These are phyloP conservation scores for Piezodorus guildinii DNA, from an alignment of 1,140 invertebrate species.

Conservation along the genomic window DNA sequence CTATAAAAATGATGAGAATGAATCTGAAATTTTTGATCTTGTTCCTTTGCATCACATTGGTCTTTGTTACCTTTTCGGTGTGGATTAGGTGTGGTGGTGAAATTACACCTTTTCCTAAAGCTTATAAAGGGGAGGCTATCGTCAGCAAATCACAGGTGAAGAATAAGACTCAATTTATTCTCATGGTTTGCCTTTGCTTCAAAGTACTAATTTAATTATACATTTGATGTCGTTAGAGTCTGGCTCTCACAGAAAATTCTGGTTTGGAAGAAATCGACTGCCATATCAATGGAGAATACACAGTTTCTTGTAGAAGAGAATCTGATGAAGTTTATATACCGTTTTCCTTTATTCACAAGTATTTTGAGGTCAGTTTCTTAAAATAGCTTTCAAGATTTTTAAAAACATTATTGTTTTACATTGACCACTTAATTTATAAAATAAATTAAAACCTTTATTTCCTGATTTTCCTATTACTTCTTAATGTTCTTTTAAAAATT, in stretches of 20 bases:
- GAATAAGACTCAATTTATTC: conserved; percentile 1
- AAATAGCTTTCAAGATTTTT: no score
- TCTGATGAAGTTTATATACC: conserved; percentile 80
- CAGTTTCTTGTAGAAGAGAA: conserved; percentile 69
- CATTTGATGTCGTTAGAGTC: neutral
- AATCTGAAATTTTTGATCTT: conserved; percentile 41
- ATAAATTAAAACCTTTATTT: no score
- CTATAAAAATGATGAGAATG: neutral
- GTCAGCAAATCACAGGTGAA: conserved; percentile 32
- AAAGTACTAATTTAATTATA: neutral
- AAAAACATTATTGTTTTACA: no score
- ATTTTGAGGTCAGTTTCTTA: conserved; percentile 67
- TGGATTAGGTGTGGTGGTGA: conserved; percentile 42
- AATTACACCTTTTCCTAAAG: conserved; percentile 18
- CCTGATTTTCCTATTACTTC: no score
- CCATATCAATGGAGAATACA: conserved; percentile 79
- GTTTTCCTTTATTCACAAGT: conserved; percentile 84
- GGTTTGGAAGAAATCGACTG: conserved; percentile 72
- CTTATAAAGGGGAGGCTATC: conserved; percentile 27
- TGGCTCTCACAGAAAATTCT: conserved; percentile 11
- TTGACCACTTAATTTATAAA: no score
- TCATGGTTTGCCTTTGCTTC: neutral
- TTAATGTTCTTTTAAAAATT: no score
- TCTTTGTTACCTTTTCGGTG: conserved; percentile 40
- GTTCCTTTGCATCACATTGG: conserved; percentile 36